phyloP scores from a whole-genome alignment of 2,888 invertebrate species.

The Gasteruption jaculator region DNA sequence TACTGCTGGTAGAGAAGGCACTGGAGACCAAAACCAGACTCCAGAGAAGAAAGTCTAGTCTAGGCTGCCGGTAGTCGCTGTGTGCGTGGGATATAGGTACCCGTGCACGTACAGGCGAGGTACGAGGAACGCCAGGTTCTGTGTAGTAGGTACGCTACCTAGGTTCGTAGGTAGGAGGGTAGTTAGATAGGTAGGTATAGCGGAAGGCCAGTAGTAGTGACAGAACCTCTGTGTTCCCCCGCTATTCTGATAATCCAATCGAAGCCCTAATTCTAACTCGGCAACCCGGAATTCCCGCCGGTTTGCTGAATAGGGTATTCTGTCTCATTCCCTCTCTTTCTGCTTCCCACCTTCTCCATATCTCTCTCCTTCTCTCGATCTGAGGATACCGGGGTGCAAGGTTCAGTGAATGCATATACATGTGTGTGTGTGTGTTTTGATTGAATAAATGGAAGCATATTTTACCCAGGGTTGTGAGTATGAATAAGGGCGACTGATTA shows the following conservation, averaged over 20 bases:
- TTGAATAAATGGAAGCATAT: constrained; percentile 14
- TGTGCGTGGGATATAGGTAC: no score
- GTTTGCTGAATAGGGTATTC: constrained; percentile 49
- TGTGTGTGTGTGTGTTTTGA: no score
- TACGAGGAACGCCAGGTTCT: neutral
- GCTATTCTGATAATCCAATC: constrained; percentile 49
- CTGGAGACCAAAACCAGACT: constrained; percentile 30
- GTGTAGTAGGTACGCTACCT: no score
- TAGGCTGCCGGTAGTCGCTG: no score
- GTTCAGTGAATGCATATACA: no score
- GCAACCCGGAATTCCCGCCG: constrained; percentile 48
- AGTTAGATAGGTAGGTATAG: no score
- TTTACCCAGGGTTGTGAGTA: constrained; percentile 22
- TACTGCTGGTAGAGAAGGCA: constrained; percentile 33
- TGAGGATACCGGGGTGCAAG: constrained; percentile 39
- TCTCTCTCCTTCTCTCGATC: constrained; percentile 31
- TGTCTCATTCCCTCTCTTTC: no score
- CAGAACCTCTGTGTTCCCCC: constrained; percentile 27
- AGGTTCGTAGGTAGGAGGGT: no score
- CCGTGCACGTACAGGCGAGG: neutral
- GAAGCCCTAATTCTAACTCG: constrained; percentile 50
- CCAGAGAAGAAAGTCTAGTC: constrained; percentile 16
- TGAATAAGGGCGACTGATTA: no score
- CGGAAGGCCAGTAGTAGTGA: no score
- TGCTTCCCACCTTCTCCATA: no score